A percentile compares a stretch with the other conserved stretches of the same genome.
phyloP scores from a whole-genome alignment of 2,888 invertebrate species.

The Mesorhabditis belari region DNA sequence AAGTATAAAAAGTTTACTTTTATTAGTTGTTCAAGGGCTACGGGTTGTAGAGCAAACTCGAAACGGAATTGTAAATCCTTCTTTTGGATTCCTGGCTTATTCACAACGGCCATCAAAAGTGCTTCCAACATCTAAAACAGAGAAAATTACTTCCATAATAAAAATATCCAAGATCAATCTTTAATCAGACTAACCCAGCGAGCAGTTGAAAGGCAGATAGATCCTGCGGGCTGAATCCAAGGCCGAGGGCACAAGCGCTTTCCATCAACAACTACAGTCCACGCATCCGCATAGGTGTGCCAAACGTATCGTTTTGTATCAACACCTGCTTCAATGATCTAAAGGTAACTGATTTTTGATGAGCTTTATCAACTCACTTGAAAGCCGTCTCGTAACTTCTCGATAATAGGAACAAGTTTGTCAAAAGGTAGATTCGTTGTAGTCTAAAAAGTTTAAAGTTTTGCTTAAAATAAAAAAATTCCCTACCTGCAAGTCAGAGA shows the following conservation, averaged over 20 bases:
- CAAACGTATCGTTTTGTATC: slow-evolving; percentile 36
- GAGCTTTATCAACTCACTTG: slow-evolving; percentile 3
- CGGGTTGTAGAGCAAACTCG: slow-evolving; percentile 40
- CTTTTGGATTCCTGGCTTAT: slow-evolving; percentile 32
- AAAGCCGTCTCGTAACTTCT: slow-evolving; percentile 1
- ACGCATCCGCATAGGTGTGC: slow-evolving; percentile 18
- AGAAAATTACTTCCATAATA: slow-evolving; percentile 5
- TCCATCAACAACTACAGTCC: slow-evolving; percentile 29
- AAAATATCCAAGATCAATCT: slow-evolving; percentile 4
- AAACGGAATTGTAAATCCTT: slow-evolving; percentile 30
- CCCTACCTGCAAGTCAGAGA: slow-evolving; percentile 6
- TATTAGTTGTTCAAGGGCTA: slow-evolving; percentile 29
- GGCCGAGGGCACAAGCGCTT: slow-evolving; percentile 28
- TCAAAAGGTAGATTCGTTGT: no score
- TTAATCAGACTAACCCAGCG: slow-evolving; percentile 1
- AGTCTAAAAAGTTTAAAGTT: no score
- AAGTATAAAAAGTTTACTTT: no score
- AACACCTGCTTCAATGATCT: slow-evolving; percentile 34
- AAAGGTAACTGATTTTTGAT: slow-evolving; percentile 1
- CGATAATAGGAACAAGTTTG: slow-evolving; percentile 5
- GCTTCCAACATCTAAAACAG: slow-evolving; percentile 43
- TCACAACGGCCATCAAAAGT: slow-evolving; percentile 32
- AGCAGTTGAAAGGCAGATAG: slow-evolving; percentile 2
- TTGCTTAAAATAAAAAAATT: not conserved
- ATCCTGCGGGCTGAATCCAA: slow-evolving; percentile 39